These are phyloP conservation scores for Pseudorhiza aurosa DNA, from an alignment of 30 jellyfish, hydroid and myxozoan species.

Conservation along the genomic window DNA sequence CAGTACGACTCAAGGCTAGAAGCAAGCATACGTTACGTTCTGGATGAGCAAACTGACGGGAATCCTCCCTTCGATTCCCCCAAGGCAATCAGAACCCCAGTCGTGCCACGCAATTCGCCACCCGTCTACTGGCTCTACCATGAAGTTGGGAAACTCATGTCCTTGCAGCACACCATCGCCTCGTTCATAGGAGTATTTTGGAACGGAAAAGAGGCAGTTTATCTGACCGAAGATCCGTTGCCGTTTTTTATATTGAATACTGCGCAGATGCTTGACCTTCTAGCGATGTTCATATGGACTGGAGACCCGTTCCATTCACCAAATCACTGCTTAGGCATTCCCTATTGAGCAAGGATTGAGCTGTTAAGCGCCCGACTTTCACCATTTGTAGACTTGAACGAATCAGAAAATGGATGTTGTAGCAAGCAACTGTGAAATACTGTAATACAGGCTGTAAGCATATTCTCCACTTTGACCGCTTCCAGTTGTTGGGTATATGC, in stretches of 20 bases:
- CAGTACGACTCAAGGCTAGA: not conserved
- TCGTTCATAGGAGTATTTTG: not conserved
- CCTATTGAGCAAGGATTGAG: not conserved
- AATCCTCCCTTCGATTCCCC: not conserved
- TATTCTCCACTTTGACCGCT: too few relatives aligned
- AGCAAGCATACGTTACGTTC: not conserved
- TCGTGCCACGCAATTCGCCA: not conserved
- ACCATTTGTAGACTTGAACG: not conserved
- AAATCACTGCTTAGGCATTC: not conserved
- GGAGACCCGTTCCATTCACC: not conserved
- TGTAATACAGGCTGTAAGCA: too few relatives aligned
- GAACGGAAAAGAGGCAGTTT: slow-evolving; percentile 21
- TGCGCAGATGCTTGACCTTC: not conserved
- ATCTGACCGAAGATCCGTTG: slow-evolving; percentile 14
- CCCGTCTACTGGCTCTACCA: slow-evolving; percentile 3
- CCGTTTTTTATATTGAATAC: slow-evolving; percentile 9
- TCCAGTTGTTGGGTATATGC: too few relatives aligned
- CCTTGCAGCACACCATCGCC: not conserved
- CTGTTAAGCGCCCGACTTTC: not conserved
- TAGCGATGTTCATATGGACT: not conserved
- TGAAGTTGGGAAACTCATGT: not conserved
- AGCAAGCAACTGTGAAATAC: too few relatives aligned
- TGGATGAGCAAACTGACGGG: not conserved
- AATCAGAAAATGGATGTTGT: too few relatives aligned
- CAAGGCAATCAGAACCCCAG: not conserved